phyloP scores from a whole-genome alignment of 37 sponge, comb jelly and placozoan species.

The Eunapius fragilis region DNA sequence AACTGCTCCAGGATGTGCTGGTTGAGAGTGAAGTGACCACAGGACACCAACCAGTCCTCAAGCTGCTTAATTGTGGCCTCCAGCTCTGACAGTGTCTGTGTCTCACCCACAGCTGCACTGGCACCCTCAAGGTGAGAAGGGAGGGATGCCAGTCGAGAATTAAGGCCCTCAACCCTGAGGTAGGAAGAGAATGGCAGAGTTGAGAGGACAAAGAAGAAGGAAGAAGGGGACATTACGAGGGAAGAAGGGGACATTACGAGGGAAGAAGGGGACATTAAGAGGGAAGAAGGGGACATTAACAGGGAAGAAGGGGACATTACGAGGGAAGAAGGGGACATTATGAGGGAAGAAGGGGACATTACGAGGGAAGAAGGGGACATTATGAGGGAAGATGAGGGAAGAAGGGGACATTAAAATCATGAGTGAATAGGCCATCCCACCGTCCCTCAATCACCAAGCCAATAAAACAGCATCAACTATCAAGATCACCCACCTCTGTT shows the following conservation, averaged over 20 bases:
- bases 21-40: conserved; percentile 63
- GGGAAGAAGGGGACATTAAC: no score
- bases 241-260: no score
- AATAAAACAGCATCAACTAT: no score
- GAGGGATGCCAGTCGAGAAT: conserved; percentile 14
- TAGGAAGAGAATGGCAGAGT: no score
- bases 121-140: conserved; percentile 27
- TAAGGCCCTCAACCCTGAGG: conserved; percentile 18
- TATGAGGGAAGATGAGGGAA: not conserved
- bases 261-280: no score
- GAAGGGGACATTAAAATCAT: no score
- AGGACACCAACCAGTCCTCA: conserved; percentile 66
- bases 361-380: not conserved
- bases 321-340: not conserved
- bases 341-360: not conserved
- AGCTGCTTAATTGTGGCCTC: conserved; percentile 38
- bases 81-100: conserved; percentile 19
- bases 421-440: no score
- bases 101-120: conserved; percentile 33
- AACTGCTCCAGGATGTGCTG: conserved; percentile 62
- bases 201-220: no score
- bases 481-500: conserved; percentile 15
- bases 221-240: no score
- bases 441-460: no score
- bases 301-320: no score